Conservation (phyloP, 1,140 invertebrate species). For the Chlorops oryzae region DNA sequence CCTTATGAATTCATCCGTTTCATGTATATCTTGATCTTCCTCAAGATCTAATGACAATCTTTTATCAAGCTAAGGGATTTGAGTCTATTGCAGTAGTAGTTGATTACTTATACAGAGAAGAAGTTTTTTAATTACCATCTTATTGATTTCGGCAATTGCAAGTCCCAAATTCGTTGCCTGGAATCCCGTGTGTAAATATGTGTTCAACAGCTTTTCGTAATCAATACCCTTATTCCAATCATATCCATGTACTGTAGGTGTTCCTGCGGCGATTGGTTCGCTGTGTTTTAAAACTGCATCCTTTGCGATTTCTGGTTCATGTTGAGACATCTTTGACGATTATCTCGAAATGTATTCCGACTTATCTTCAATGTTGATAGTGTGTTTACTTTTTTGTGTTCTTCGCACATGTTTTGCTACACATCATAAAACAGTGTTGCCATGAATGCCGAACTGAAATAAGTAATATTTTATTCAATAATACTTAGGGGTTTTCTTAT, state of each 20-base stretch:
- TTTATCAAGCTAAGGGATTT: constrained; percentile 48
- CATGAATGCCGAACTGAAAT: too few relatives aligned
- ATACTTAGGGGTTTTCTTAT: too few relatives aligned
- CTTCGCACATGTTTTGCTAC: too few relatives aligned
- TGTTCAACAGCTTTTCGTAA: constrained; percentile 76
- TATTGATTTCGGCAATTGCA: constrained; percentile 85
- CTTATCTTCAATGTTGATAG: too few relatives aligned
- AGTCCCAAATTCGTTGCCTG: constrained; percentile 93
- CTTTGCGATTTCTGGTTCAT: constrained; percentile 54
- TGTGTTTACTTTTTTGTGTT: too few relatives aligned
- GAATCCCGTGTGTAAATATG: constrained; percentile 81
- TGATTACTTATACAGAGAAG: background rate
- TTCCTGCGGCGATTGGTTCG: constrained; percentile 55
- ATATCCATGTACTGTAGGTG: constrained; percentile 68
- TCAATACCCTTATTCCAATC: constrained; percentile 91
- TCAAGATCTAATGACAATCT: constrained; percentile 61
- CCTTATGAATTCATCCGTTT: constrained; percentile 74
- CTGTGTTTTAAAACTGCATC: constrained; percentile 63
- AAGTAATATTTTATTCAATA: too few relatives aligned
- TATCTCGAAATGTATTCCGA: too few relatives aligned
- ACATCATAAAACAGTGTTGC: too few relatives aligned
- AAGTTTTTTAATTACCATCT: constrained; percentile 64
- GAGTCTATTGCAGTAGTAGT: background rate
- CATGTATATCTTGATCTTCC: constrained; percentile 57
- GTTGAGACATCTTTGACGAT: constrained; percentile 22